Evolutionary conservation across 2,797 vertebrate species (phyloP), one percentile per base, ranked within the genome.

Genomic region (Tragelaphus eurycerus): DNA sequence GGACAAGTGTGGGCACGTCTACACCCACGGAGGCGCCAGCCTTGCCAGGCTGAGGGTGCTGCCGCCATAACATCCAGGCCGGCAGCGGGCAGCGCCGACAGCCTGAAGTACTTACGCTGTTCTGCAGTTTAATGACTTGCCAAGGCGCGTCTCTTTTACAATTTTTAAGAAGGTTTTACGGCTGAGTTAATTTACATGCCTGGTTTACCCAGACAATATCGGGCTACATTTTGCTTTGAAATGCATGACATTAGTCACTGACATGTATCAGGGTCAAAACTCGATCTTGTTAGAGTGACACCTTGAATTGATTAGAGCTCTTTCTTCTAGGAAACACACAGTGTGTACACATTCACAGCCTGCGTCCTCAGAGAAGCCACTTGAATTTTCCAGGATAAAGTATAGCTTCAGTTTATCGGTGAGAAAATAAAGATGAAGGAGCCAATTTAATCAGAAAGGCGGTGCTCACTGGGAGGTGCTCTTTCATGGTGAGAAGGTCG

Each of bases 171-270:
- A 87, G 54, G 14, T 95, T 95, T 98, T 96, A 97, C 94, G 97
- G 94, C 96, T 96, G 96, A 96, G 86, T 97, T 98, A 86, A 96
- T 94, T 98, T 97, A 89, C 95, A 96, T 95, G 96, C 96, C 89
- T 97, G 91, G 62, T 91, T 98, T 97, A 90, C 59, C 82, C 85
- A 64, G 81, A 83, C 90, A 93, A 79, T 97, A 96, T 96, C 7
- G 1, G 46, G 55, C 76, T 96, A 86, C 81, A 76, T 95, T 85
- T 87, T 89, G 27, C 95, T 97, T 97, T 97, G 96, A 97, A 95
- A 97, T 93, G 34, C 55, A 64, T 85, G 86, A 91, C 92, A 91
- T 93, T 59, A 96, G 81, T 86, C 95, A 85, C 21, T 97, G 92
- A 93, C 92, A 82, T 89, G 50, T 15, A 79, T 96, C 88, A 55